phyloP scores from a whole-genome alignment of 1,140 invertebrate species.

The Armadillidium nasatum region DNA sequence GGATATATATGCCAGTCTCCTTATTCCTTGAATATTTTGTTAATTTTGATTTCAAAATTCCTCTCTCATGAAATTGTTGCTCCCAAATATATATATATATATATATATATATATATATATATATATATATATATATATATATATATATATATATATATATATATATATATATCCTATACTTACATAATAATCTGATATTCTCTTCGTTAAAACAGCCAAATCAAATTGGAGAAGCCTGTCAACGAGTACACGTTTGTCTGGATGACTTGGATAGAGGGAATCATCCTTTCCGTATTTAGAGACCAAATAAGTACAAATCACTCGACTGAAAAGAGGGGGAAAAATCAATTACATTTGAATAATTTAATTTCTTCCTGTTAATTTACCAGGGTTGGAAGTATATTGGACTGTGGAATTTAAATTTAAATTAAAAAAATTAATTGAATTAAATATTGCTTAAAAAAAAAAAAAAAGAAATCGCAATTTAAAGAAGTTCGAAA shows the following conservation, averaged over 20 bases:
- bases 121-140: neutral
- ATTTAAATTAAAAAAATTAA: constrained; percentile 13
- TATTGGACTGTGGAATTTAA: constrained; percentile 1
- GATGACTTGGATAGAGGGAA: constrained; percentile 62
- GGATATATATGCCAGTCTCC: too few relatives aligned
- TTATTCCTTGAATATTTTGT: too few relatives aligned
- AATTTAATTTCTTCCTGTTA: constrained; percentile 64
- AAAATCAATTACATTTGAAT: constrained; percentile 66
- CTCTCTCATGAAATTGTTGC: too few relatives aligned
- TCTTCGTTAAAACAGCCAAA: constrained; percentile 49
- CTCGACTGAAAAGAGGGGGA: constrained; percentile 49
- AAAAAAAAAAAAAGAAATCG: too few relatives aligned
- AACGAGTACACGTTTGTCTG: constrained; percentile 62
- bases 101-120: constrained; percentile 17
- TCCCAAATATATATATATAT: constrained; percentile 19
- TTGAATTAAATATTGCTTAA: too few relatives aligned
- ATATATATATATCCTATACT: neutral
- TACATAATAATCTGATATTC: neutral
- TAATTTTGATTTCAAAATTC: too few relatives aligned
- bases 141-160: neutral
- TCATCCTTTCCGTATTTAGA: constrained; percentile 23
- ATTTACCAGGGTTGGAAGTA: constrained; percentile 4
- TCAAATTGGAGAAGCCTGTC: constrained; percentile 72
- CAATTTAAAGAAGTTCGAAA: too few relatives aligned
- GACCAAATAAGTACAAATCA: constrained; percentile 20